A percentile compares a stretch with the other conserved stretches of the same genome.
Conservation (phyloP, 2,888 invertebrate species). For the Bembecia ichneumoniformis region DNA sequence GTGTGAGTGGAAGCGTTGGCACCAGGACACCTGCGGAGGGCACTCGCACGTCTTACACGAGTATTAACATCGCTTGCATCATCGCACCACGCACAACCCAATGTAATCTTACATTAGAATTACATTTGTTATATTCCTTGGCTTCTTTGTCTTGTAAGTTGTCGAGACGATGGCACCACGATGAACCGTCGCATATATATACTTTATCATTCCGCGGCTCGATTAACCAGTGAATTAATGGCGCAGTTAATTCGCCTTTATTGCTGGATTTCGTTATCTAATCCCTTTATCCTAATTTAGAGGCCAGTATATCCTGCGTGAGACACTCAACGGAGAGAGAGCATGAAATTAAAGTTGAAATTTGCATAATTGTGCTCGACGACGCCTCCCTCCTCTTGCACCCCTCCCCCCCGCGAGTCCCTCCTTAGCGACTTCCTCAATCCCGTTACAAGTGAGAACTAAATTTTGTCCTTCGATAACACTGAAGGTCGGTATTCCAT, state of each 20-base stretch:
- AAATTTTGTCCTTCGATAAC: conserved; percentile 26
- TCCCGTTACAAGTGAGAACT: conserved; percentile 20
- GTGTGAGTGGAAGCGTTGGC: neutral
- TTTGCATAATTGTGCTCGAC: conserved; percentile 28
- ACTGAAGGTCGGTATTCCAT: conserved; percentile 12
- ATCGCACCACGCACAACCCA: neutral
- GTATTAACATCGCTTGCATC: neutral
- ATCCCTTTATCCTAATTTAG: conserved; percentile 34
- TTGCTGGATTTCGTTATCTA: conserved; percentile 26
- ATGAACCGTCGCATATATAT: too few species aligned
- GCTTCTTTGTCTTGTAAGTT: too few species aligned
- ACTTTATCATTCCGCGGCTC: conserved; percentile 3
- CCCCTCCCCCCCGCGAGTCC: conserved; percentile 5
- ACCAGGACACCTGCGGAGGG: neutral
- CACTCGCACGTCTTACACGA: neutral
- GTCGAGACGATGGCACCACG: too few species aligned
- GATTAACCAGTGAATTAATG: conserved; percentile 24
- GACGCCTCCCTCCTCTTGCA: neutral
- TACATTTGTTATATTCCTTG: neutral
- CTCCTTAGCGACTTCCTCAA: conserved; percentile 14
- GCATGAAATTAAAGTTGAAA: conserved; percentile 25
- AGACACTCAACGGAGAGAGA: conserved; percentile 12
- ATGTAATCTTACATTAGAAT: neutral
- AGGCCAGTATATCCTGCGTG: conserved; percentile 20
- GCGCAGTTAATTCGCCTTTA: conserved; percentile 20